Evolutionary conservation across 2,113 vertebrate species (phyloP), one percentile per base, ranked within the genome.

Genomic region (Coptodon rendalli): DNA sequence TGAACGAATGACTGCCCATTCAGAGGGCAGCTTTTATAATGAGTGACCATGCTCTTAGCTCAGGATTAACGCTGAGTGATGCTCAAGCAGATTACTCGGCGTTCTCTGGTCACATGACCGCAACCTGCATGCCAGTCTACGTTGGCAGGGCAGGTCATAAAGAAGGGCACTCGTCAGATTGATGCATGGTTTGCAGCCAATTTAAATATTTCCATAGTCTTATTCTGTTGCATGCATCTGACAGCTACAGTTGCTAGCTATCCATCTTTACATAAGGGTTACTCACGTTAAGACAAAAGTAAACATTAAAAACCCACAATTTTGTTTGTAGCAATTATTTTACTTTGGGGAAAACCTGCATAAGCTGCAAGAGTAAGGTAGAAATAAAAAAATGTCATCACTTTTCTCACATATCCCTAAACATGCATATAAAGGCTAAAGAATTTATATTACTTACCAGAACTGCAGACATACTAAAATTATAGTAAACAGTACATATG

Each of bases 31-130:
- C 57, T 68, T 92, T 63, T 80, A 76, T 43, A 86, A 29, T n/a
- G 81, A 80, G 80, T 76, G 87, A 85, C 17, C 59, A 83, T 29
- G 84, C 85, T 91, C 38, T 89, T 79, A 79, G 53, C 38, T 5
- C 63, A 38, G 89, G 85, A 91, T 94, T 94, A 93, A 81, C n/a
- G 78, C 50, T 34, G 82, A 92, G 84, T 90, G 93, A 95, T 87
- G 92, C 86, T 89, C 83, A 78, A 48, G 87, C 71, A 89, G 90
- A 93, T 93, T 91, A 94, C 84, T 92, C 90, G 57, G 83, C 66
- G 9, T 81, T 85, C 86, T 90, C 78, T 45, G 84, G 85, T 92
- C 92, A 94, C 82, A 34, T 92, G 91, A 92, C 54, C 4, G 3
- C n/a, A 71, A 89, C 61, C 63, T 71, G 83, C 83, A 82, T 84